Evolutionary conservation across 1,140 invertebrate genomes (phyloP).

Genomic region (Heliconius eleuchia): DNA sequence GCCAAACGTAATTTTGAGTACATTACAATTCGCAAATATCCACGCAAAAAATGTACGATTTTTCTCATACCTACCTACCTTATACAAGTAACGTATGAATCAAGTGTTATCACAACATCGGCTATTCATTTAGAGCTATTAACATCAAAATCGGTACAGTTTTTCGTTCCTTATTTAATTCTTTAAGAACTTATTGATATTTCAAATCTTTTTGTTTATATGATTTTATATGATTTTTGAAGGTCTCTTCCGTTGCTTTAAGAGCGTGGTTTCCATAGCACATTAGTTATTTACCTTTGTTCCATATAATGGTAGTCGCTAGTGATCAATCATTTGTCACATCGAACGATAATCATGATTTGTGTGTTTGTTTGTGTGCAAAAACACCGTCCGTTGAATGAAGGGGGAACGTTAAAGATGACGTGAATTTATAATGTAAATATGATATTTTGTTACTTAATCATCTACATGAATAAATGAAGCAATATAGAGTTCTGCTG

Average conservation of each 20-base stretch:
- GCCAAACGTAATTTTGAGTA: not conserved
- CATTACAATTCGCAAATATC: not conserved
- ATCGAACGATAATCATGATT: conserved; percentile 62
- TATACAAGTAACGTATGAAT: conserved; percentile 34
- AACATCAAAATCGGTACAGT: conserved; percentile 43
- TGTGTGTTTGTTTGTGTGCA: conserved; percentile 60
- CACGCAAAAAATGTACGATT: not conserved
- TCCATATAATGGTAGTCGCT: conserved; percentile 52
- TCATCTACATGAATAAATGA: conserved; percentile 9
- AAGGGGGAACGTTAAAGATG: conserved; percentile 34
- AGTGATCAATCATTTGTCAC: conserved; percentile 65
- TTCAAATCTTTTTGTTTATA: conserved; percentile 42
- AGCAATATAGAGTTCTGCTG: not conserved
- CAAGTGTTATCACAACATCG: conserved; percentile 30
- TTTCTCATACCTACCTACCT: not conserved
- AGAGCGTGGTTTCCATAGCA: conserved; percentile 28
- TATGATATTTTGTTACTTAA: conserved; percentile 41
- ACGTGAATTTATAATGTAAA: conserved; percentile 38
- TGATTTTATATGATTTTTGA: conserved; percentile 19
- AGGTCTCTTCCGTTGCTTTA: conserved; percentile 20
- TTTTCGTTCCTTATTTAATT: conserved; percentile 45
- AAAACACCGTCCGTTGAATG: conserved; percentile 52
- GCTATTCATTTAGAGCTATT: conserved; percentile 35
- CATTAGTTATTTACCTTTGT: conserved; percentile 38
- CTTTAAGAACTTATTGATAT: conserved; percentile 45